Evolutionary conservation across 1,140 invertebrate species (phyloP).

Genomic region (Lycorma delicatula): DNA sequence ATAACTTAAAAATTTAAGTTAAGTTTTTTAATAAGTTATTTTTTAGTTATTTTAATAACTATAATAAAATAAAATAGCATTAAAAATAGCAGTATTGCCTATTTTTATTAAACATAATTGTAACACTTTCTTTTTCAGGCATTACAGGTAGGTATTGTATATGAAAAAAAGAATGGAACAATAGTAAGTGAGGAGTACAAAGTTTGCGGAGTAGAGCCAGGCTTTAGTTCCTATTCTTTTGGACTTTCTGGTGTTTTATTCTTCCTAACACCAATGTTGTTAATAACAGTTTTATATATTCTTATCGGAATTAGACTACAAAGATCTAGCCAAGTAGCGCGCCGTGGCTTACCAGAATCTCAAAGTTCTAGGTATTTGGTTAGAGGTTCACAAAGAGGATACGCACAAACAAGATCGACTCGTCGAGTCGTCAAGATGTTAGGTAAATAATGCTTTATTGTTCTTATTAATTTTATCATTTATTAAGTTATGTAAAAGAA

Average conservation of each 20-base stretch:
- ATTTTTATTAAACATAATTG: not conserved
- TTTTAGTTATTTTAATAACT: not conserved
- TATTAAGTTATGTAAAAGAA: too few relatives aligned
- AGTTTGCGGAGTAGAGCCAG: conserved; percentile 37
- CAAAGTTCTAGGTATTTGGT: not conserved
- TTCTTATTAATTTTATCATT: too few relatives aligned
- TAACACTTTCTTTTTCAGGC: conserved; percentile 41
- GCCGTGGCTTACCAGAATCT: not conserved
- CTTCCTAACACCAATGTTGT: conserved; percentile 77
- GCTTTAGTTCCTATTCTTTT: conserved; percentile 56
- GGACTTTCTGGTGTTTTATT: conserved; percentile 76
- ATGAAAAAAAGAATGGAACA: conserved; percentile 40
- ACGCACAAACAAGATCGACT: conserved; percentile 7
- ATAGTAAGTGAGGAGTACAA: conserved; percentile 28
- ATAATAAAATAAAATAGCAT: too few relatives aligned
- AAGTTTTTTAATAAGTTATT: not conserved
- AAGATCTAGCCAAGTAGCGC: conserved; percentile 36
- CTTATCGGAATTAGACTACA: conserved; percentile 67
- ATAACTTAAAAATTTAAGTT: not conserved
- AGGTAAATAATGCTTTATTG: too few relatives aligned
- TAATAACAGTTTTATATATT: conserved; percentile 76
- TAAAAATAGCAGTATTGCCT: too few relatives aligned
- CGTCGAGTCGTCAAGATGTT: conserved; percentile 26
- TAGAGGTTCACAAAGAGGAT: not conserved
- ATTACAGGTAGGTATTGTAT: conserved; percentile 59